Base-by-base conservation (phyloP, 2,113 vertebrate genomes). In the Chaetorhynchus papuensis region DNA sequence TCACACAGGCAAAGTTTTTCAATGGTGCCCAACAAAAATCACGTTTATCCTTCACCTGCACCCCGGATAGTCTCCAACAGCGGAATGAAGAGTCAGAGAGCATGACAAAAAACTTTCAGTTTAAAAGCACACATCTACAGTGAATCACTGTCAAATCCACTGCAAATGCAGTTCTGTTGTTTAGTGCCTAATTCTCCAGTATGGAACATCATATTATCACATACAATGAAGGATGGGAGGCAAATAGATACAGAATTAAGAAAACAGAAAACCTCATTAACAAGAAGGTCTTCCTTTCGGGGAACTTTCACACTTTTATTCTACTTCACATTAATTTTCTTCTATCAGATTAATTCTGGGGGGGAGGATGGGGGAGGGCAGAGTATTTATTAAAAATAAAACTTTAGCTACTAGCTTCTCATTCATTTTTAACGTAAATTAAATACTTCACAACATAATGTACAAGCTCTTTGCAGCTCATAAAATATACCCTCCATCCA, bases 291-390 rank as follows among this genome's bases (percentile, higher is more conserved):
- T 41, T 89, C 10, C 20, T 69, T 81, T 39, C 5, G 10, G 5
- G 19, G 5, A 75, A n/a, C 23, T 31, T 68, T 27, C 27, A 59
- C 41, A 4, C 28, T 66, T 66, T 81, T 33, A 23, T 75, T 39
- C 15, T 18, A 59, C 3, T 59, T 45, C 37, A 37, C 1, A 3
- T 65, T 52, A 52, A 59, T 74, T 82, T 45, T 66, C 33, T 39
- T 75, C 45, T 10, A 53, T 66, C 15, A 24, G 33, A 59, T 8
- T 16, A 59, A 64, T 44, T 69, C 0, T 0, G 16, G 8, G 21
- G 5, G 6, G 10, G 1, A 6, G 2, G 3, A 12, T 9, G 2
- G 1, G 13, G 7, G 30, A 4, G 6, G 17, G 2, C 11, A 54
- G 28, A 47, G 20, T 30, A 78, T 33, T 80, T 72, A 50, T 69